These are phyloP conservation scores for Ophion slaviceki DNA, from an alignment of 2,888 invertebrate species.

Conservation along the genomic window DNA sequence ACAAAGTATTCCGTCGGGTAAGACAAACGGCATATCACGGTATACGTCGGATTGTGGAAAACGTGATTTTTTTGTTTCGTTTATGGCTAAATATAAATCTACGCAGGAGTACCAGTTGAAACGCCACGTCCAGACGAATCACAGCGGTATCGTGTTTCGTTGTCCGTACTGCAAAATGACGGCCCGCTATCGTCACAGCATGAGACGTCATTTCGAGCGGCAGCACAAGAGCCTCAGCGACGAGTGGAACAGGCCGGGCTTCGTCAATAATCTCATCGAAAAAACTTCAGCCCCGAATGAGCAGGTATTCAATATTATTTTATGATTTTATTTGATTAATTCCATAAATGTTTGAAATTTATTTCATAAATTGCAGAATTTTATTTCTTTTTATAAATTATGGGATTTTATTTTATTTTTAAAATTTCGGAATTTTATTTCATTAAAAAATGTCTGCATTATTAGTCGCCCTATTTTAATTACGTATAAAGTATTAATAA, in stretches of 20 bases:
- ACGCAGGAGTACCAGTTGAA: constrained; percentile 81
- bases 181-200: constrained; percentile 69
- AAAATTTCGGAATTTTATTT: too few species aligned
- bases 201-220: constrained; percentile 71
- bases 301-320: background rate
- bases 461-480: too few species aligned
- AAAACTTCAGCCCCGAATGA: constrained; percentile 45
- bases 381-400: too few species aligned
- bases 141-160: constrained; percentile 79
- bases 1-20: constrained; percentile 69
- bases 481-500: too few species aligned
- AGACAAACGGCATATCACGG: background rate
- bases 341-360: too few species aligned
- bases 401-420: too few species aligned
- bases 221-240: constrained; percentile 66
- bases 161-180: constrained; percentile 72
- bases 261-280: constrained; percentile 68
- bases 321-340: background rate
- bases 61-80: constrained; percentile 61
- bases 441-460: too few species aligned
- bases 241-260: constrained; percentile 70
- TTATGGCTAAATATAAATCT: constrained; percentile 79
- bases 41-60: background rate
- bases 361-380: too few species aligned
- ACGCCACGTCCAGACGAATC: constrained; percentile 79